Evolutionary conservation across 2,797 vertebrate genomes (phyloP), one percentile per base, ranked within the genome.

Genomic region (Sebastes variabilis): DNA sequence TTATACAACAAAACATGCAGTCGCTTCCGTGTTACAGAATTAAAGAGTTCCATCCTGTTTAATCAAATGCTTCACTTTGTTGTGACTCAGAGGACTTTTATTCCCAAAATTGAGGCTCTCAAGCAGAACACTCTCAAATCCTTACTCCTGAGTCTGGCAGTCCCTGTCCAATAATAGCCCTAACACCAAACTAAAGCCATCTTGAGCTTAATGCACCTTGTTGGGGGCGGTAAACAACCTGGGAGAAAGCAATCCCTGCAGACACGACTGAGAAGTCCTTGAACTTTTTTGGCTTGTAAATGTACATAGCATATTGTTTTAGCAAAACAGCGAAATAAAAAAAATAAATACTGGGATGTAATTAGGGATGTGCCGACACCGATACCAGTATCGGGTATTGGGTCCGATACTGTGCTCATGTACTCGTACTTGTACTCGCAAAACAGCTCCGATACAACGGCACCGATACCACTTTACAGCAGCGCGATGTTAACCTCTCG

Each of bases 61-160:
- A 70, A 79, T 72, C 58, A 61, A 70, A 58, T 61, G 54, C 56
- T 78, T 81, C 22, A 46, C 60, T 72, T 30, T 77, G 62, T 22
- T 84, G 13, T 65, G 58, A 42, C 60, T 75, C 32, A 22, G 12
- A 36, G 30, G 30, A 67, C 29, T 36, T 71, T 38, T 58, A 68
- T 38, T 59, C 10, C 30, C 12, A 20, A 59, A 59, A 54, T 6
- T 13, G 20, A 77, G 49, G 16, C 68, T 58, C 6, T 56, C n/a
- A 56, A 9, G 18, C 64, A 42, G 27, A 30, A 49, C 22, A 10
- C 27, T 22, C 34, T 52, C 24, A 49, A 36, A 62, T n/a, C n/a
- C 29, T 54, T 38, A 9, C 11, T 49, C 24, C 58, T 27, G 25
- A 14, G 27, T 24, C 10, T 8, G 5, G 10, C 29, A 8, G 32